Conservation (phyloP, 2,797 vertebrate species). For the Lithobates pipiens region DNA sequence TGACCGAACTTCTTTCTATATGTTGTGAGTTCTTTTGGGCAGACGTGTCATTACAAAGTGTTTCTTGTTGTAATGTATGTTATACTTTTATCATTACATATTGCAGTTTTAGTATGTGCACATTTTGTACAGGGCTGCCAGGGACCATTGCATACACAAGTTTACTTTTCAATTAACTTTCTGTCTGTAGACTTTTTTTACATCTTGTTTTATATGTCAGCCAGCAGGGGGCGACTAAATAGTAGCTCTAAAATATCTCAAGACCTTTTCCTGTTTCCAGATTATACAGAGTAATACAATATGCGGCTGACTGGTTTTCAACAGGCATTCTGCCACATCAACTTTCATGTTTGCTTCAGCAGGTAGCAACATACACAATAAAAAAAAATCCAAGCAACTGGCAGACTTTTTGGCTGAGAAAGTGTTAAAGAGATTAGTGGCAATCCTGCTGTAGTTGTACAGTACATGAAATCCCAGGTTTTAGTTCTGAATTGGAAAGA, state of each 20-base stretch:
- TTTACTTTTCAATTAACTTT: too few relatives aligned
- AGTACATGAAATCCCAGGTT: conserved; percentile 2
- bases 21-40: too few relatives aligned
- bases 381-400: background rate
- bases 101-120: too few relatives aligned
- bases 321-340: background rate
- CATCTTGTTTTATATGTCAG: background rate
- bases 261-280: conserved; percentile 8
- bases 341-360: background rate
- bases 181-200: too few relatives aligned
- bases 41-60: too few relatives aligned
- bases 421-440: background rate
- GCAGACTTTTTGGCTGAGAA: conserved; percentile 4
- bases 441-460: background rate
- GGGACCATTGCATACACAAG: too few relatives aligned
- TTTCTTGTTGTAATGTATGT: too few relatives aligned
- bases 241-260: background rate
- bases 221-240: conserved; percentile 42
- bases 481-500: background rate
- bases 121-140: too few relatives aligned
- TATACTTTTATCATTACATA: too few relatives aligned
- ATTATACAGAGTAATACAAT: conserved; percentile 10
- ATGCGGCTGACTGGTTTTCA: background rate
- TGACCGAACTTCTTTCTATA: too few relatives aligned
- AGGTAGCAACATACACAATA: background rate